Conservation (phyloP, 2,797 vertebrate species). For the Hoplostethus atlanticus region DNA sequence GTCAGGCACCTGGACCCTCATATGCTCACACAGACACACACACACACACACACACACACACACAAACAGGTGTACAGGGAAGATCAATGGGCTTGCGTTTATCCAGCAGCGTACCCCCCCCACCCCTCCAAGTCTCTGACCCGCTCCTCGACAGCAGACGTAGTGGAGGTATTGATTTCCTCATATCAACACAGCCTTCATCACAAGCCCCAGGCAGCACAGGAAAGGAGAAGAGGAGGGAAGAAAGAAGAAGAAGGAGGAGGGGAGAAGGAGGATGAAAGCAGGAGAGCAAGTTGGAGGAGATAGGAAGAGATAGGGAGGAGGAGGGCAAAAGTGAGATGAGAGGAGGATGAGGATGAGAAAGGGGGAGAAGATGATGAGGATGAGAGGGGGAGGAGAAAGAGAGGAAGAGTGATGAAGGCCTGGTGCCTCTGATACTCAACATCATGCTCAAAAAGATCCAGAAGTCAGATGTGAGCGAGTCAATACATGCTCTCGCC, state of each 20-base stretch:
- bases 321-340: background rate
- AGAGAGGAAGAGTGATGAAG: constrained; percentile 29
- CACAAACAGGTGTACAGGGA: constrained; percentile 30
- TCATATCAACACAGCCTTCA: constrained; percentile 68
- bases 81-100: constrained; percentile 67
- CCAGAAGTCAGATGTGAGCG: constrained; percentile 40
- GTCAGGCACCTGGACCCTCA: constrained; percentile 46
- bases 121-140: constrained; percentile 38
- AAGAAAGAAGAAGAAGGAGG: constrained; percentile 3
- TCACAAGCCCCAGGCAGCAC: constrained; percentile 56
- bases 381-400: background rate
- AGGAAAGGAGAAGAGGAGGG: constrained; percentile 19
- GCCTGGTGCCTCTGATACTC: constrained; percentile 38
- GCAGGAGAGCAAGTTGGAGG: background rate
- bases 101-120: constrained; percentile 36
- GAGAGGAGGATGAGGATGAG: background rate
- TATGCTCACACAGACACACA: constrained; percentile 32
- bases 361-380: background rate
- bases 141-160: constrained; percentile 35
- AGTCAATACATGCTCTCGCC: background rate
- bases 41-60: constrained; percentile 4
- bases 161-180: constrained; percentile 69
- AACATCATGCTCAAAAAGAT: constrained; percentile 44
- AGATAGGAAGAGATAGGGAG: background rate
- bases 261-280: background rate